These are phyloP conservation scores for Pygoscelis adeliae DNA, from an alignment of 2,113 vertebrate species.

Conservation along the genomic window DNA sequence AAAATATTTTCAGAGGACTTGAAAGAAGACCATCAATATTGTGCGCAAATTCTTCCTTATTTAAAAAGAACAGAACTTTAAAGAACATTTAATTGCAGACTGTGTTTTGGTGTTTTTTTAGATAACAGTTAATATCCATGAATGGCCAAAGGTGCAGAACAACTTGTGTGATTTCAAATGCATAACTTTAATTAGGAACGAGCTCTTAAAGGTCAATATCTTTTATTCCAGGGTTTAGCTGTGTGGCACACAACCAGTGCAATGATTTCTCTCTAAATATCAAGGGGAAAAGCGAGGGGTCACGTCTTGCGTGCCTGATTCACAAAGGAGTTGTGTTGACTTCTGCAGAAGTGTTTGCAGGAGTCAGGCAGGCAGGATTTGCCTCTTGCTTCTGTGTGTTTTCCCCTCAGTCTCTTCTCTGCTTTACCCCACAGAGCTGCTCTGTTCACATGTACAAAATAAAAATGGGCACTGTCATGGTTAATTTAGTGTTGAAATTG, in stretches of 20 bases:
- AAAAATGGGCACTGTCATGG: background rate
- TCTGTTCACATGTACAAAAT: background rate
- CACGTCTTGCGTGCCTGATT: background rate
- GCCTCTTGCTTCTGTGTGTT: background rate
- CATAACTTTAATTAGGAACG: background rate
- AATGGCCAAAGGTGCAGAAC: background rate
- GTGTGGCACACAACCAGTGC: background rate
- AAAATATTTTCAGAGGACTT: background rate
- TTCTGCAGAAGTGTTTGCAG: background rate
- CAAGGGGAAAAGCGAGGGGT: background rate
- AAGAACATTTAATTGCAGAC: background rate
- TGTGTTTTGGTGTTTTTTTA: background rate
- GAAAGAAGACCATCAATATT: background rate
- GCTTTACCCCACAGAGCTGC: background rate
- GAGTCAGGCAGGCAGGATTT: background rate
- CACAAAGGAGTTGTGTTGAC: background rate
- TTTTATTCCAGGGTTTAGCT: slow-evolving; percentile 22
- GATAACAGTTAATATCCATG: background rate
- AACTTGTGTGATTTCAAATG: background rate
- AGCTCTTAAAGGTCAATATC: slow-evolving; percentile 17
- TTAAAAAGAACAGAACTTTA: background rate
- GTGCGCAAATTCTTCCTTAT: background rate
- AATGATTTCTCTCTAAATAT: background rate
- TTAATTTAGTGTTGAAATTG: background rate
- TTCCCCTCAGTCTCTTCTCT: background rate